Evolutionary conservation across 2,888 invertebrate species (phyloP), one percentile per base, ranked within the genome.

Genomic region (Conus canariensis): DNA sequence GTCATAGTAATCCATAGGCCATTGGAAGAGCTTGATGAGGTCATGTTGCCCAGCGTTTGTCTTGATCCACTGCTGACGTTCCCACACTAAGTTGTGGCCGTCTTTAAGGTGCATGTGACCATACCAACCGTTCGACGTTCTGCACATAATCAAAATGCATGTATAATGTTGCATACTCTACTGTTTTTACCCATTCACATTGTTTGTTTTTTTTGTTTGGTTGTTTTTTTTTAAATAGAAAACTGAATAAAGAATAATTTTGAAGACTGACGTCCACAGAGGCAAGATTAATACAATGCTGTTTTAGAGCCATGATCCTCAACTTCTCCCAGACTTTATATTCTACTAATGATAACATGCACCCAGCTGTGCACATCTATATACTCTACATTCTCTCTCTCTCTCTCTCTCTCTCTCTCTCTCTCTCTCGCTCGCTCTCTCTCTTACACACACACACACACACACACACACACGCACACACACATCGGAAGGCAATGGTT

Each of bases 51-150:
- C n/a, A 3, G 58, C 58, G 9, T n/a, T 7, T 9, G 14, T n/a
- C 25, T 74, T 87, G 74, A n/a, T 74, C 87, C 87, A 87, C n/a
- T 25, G 8, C 74, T 87, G 70, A 14, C 87, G 87, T 0, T 87
- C 87, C 25, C 19, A 14, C 74, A 87, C 87, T 67, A 87, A n/a
- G 74, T 59, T 87, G 12, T n/a, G 56, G 16, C 87, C 87, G 10
- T 74, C 58, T 0, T 30, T 22, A 14, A 25, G n/a, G 25, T 45
- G 74, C 4, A 22, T 56, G 74, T 87, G 60, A 10, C 88, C 88
- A 64, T 88, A 88, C 88, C 82, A 83, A 10, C 83, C 88, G 14
- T 12, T 45, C 56, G 67, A 30, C 10, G 88, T 88, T n/a, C 88
- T 88, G 83, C 80, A 88, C 70, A 74, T 6, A 25, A 8, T 67